Conservation (phyloP, 1,140 invertebrate genomes). For the Ooceraea biroi region DNA sequence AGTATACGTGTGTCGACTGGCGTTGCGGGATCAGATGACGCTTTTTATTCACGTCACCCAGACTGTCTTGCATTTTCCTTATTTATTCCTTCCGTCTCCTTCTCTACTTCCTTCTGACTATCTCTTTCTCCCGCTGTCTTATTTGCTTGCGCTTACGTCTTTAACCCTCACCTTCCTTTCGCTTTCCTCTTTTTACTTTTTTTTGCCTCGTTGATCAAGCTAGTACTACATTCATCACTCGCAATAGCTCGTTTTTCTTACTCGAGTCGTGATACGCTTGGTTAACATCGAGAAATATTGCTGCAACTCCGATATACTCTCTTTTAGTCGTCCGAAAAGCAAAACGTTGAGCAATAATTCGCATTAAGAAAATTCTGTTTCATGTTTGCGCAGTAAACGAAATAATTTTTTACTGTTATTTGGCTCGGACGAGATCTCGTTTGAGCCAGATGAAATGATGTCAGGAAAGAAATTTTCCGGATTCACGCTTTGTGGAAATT, state of each 20-base stretch:
- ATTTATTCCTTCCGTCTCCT: constrained; percentile 18
- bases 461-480: background rate
- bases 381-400: background rate
- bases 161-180: constrained; percentile 18
- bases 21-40: constrained; percentile 9
- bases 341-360: background rate
- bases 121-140: constrained; percentile 14
- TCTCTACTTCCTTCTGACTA: constrained; percentile 12
- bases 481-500: background rate
- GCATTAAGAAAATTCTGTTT: constrained; percentile 18
- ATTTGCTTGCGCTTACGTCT: constrained; percentile 29
- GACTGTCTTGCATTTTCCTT: constrained; percentile 28
- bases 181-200: background rate
- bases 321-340: background rate
- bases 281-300: constrained; percentile 40
- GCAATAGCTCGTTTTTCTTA: constrained; percentile 35
- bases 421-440: background rate
- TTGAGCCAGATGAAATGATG: constrained; percentile 10
- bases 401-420: constrained; percentile 11
- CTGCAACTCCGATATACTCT: background rate
- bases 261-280: constrained; percentile 9
- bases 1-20: background rate
- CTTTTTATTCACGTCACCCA: constrained; percentile 50
- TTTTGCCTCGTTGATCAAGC: constrained; percentile 27
- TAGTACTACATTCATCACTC: constrained; percentile 27